Evolutionary conservation across 1,140 invertebrate species (phyloP).

Genomic region (Popillia japonica): DNA sequence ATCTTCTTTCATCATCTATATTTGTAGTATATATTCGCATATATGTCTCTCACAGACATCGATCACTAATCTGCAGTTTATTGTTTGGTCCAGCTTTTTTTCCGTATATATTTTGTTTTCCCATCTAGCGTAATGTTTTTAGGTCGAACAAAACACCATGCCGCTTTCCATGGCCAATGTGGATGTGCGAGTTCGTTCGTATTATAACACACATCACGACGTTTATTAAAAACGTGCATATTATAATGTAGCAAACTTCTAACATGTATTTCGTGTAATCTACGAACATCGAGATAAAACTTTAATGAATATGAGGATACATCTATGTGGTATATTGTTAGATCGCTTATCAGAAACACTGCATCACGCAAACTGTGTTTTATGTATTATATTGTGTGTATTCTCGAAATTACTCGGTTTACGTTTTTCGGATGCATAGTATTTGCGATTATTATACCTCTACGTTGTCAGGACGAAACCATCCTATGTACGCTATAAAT

Average conservation of each 20-base stretch:
- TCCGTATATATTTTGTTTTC: slow-evolving; percentile 28
- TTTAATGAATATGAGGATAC: slow-evolving; percentile 4
- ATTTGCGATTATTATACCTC: slow-evolving; percentile 21
- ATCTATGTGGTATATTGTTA: slow-evolving; percentile 3
- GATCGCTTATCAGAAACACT: slow-evolving; percentile 23
- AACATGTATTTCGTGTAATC: neutral
- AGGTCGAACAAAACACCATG: slow-evolving; percentile 32
- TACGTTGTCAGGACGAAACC: slow-evolving; percentile 17
- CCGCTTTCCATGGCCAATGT: slow-evolving; percentile 39
- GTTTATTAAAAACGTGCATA: slow-evolving; percentile 8
- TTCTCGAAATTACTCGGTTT: neutral
- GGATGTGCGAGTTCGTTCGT: slow-evolving; percentile 40
- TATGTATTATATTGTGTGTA: neutral
- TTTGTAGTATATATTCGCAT: too few species aligned
- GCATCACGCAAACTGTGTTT: neutral
- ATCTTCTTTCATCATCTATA: too few species aligned
- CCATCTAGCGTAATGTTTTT: slow-evolving; percentile 37
- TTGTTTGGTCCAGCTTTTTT: neutral
- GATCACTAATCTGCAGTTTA: neutral
- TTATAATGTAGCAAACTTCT: neutral
- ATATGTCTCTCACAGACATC: neutral
- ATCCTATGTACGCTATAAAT: slow-evolving; percentile 11
- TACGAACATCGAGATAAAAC: slow-evolving; percentile 26
- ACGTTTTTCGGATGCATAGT: slow-evolving; percentile 18
- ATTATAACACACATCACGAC: slow-evolving; percentile 35